Base-by-base conservation (phyloP, 2,113 vertebrate species). In the Alethe diademata region DNA sequence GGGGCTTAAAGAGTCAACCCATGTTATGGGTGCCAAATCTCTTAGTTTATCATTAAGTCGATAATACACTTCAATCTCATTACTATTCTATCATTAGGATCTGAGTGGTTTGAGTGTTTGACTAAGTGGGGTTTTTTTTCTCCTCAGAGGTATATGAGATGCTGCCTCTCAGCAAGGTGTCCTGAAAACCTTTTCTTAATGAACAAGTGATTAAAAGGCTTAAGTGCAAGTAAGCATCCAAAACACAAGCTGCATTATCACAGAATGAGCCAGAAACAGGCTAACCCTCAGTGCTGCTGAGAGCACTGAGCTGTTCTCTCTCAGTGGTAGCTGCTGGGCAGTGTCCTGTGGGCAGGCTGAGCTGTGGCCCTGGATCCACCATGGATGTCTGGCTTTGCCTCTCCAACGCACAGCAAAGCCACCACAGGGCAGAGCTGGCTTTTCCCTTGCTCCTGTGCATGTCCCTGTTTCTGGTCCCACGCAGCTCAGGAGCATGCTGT, bases 191-290 rank as follows among this genome's bases (percentile, higher is more conserved):
- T 95, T 96, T 93, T 91, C 92, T 95, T 96, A 97, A 97, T 96
- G 96, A 97, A 95, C 92, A 93, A 96, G 86, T 96, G 94, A 97
- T 97, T 96, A 96, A 92, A 89, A 96, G 72, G 48, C 85, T 96
- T 93, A 96, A 97, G 94, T 96, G 93, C 80, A 87, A 92, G 96
- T 40, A 65, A 74, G 91, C 83, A 88, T 94, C 81, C 66, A 92
- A 93, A 97, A 90, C 93, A 96, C 92, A 79, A 95, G 78, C 75
- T 92, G 87, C 90, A 90, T 91, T 93, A 96, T 92, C 90, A 91
- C 61, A 88, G 76, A 93, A 78, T 3, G 20, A 96, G 88, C 78
- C 90, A 93, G 74, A 88, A 97, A 90, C 84, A 96, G 83, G 86
- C 89, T 79, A 84, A 88, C 24, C 26, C 85, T 87, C 65, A 47